Base-by-base conservation (phyloP, 1,140 invertebrate species). In the Araneus ventricosus region DNA sequence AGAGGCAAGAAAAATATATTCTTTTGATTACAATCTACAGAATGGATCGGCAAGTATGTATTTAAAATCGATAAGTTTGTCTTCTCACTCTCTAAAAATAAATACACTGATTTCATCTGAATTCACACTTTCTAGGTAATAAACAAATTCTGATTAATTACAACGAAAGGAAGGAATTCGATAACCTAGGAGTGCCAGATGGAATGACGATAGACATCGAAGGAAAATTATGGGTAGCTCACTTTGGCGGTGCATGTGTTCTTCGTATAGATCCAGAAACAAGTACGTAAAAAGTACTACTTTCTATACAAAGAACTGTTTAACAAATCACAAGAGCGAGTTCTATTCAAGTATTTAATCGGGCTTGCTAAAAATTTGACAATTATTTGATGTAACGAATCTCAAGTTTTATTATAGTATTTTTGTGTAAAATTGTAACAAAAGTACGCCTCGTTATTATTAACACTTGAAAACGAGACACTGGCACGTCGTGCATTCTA, bases 201-300 rank as follows among this genome's bases (percentile, higher is more conserved):
- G 97, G 97, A 2, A 97, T 97, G 97, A 97, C 97, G 90, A 97
- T 97, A 75, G 97, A 98, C 95, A 96, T 96, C 0, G 96, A 97
- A 90, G 97, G 97, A 52, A 97, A 97, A 94, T 95, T 98, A 1
- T 98, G 97, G 97, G 96, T 98, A 61, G 97, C 97, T 93, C 96
- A 96, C 94, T 97, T 96, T 94, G 96, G 96, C 84, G 97, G 97
- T 1, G 95, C 37, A 8, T 89, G 95, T 93, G 93, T 95, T 52
- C 82, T 95, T 24, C 93, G 95, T 39, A 94, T 96, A 87, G 95
- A 96, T 93, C 95, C 95, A 24, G 92, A 91, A 88, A 95, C 94
- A 22, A 95, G 95, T 94, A 30, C 85, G 85, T 45, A 57, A 27
- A 2, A 52, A 14, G n/a, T n/a, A n/a, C n/a, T n/a, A n/a, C n/a